A percentile compares a stretch with the other conserved stretches of the same genome.
Conservation (phyloP, 2,113 vertebrate species). For the Muscicapa adusta region DNA sequence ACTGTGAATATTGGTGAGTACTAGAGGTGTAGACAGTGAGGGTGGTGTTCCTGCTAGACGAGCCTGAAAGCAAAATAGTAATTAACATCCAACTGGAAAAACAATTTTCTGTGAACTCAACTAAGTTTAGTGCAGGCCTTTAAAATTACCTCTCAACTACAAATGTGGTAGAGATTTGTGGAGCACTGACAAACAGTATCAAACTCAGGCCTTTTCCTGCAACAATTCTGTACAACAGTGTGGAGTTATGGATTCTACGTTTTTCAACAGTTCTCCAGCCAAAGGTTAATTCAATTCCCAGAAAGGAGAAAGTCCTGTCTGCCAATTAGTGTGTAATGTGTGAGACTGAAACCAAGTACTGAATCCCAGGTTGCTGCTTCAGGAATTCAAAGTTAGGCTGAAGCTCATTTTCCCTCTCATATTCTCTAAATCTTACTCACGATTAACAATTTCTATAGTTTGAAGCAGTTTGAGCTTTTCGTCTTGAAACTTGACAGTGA, state of each 20-base stretch:
- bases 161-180: background rate
- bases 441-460: background rate
- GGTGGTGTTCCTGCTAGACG: background rate
- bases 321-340: background rate
- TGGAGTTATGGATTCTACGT: background rate
- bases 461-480: background rate
- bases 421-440: background rate
- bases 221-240: background rate
- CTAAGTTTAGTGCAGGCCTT: background rate
- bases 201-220: background rate
- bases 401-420: background rate
- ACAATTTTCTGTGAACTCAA: background rate
- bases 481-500: background rate
- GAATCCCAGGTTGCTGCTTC: background rate
- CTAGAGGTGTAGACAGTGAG: background rate
- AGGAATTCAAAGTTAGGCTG: background rate
- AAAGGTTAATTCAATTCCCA: constrained; percentile 13
- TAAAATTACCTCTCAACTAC: background rate
- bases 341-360: background rate
- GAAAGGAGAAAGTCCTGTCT: background rate
- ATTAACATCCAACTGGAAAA: background rate
- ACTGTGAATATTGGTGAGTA: background rate
- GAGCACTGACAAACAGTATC: background rate
- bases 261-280: background rate
- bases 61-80: background rate